A percentile compares a stretch with the other conserved stretches of the same genome.
phyloP scores from a whole-genome alignment of 64 coral and sea anemone species.

The Porites lutea region DNA sequence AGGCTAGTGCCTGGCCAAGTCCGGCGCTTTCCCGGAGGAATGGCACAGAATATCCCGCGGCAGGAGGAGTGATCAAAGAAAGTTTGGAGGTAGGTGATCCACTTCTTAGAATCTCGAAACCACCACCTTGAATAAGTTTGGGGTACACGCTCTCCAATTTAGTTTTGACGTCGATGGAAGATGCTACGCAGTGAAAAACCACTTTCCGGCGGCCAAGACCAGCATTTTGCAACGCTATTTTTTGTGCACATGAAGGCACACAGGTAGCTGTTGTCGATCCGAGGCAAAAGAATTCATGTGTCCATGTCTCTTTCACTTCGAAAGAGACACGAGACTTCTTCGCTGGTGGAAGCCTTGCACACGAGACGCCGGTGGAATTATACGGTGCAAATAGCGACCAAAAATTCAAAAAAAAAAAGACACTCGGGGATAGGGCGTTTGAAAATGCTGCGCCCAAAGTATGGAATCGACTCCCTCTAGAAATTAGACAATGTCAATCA shows the following conservation, averaged over 20 bases:
- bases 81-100: constrained; percentile 16
- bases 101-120: background rate
- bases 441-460: too few relatives aligned
- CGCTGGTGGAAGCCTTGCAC: constrained; percentile 12
- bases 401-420: too few relatives aligned
- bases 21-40: constrained; percentile 23
- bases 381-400: constrained; percentile 42
- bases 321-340: constrained; percentile 13
- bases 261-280: background rate
- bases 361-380: background rate
- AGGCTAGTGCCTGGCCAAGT: constrained; percentile 48
- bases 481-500: too few relatives aligned
- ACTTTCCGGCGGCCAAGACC: constrained; percentile 63
- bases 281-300: constrained; percentile 72
- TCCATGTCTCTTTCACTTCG: constrained; percentile 65
- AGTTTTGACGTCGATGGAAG: constrained; percentile 53
- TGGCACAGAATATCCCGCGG: constrained; percentile 30
- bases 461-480: too few relatives aligned
- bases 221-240: constrained; percentile 55
- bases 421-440: too few relatives aligned
- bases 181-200: constrained; percentile 45
- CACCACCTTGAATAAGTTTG: constrained; percentile 41
- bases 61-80: constrained; percentile 10
- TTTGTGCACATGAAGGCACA: constrained; percentile 18
- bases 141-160: constrained; percentile 25